Conservation (phyloP, 2,888 invertebrate genomes). For the Spialia ferax region DNA sequence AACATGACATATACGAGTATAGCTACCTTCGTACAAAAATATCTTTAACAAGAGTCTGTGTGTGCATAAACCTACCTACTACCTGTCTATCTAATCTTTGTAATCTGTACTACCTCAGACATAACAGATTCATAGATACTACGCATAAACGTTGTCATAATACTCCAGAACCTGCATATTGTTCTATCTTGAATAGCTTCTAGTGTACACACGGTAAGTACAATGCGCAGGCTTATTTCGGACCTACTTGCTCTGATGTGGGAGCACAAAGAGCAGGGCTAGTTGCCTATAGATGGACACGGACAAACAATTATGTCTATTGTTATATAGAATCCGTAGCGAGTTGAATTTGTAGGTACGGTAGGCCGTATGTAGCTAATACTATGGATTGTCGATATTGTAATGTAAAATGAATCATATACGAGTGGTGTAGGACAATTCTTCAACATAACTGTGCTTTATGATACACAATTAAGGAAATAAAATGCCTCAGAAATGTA, state of each 20-base stretch:
- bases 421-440: too few species aligned
- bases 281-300: conserved; percentile 4
- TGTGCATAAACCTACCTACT: too few species aligned
- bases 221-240: conserved; percentile 26
- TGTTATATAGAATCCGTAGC: not conserved
- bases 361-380: too few species aligned
- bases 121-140: not conserved
- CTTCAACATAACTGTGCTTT: too few species aligned
- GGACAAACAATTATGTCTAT: conserved; percentile 1
- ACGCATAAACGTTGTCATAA: conserved; percentile 1
- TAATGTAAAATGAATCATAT: too few species aligned
- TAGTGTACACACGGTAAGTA: conserved; percentile 9
- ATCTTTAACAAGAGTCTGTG: too few species aligned
- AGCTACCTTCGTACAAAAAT: too few species aligned
- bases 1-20: too few species aligned
- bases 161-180: conserved; percentile 3
- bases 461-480: too few species aligned
- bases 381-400: too few species aligned
- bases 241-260: conserved; percentile 19
- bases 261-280: conserved; percentile 27
- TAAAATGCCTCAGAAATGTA: too few species aligned
- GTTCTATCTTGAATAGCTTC: conserved; percentile 22
- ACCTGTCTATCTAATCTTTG: not conserved
- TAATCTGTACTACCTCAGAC: not conserved
- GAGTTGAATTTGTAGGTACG: not conserved